phyloP scores from a whole-genome alignment of 2,113 vertebrate genomes.

The Actenoides lindsayi region DNA sequence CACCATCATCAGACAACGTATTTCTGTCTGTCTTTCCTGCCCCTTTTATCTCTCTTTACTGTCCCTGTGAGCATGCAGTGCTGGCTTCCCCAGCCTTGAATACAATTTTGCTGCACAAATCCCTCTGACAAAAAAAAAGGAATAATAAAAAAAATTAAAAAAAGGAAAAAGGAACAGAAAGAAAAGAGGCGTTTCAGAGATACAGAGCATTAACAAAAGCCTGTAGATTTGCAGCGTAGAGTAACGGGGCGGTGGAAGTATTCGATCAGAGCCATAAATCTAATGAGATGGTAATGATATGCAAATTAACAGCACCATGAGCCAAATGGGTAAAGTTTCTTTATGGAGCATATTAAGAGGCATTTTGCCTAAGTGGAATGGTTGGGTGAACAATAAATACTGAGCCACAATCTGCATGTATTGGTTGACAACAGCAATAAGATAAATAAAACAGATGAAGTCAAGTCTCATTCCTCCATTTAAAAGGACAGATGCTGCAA shows the following conservation, averaged over 20 bases:
- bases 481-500: neutral
- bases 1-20: fast-evolving
- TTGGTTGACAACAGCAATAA: neutral
- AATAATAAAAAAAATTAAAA: neutral
- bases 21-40: neutral
- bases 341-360: slow-evolving; percentile 75
- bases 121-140: neutral
- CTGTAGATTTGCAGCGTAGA: neutral
- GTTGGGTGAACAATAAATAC: slow-evolving; percentile 80
- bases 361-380: slow-evolving; percentile 68
- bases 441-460: slow-evolving; percentile 47
- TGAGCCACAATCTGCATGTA: slow-evolving; percentile 38
- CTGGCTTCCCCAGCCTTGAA: neutral
- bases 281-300: slow-evolving; percentile 83
- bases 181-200: neutral
- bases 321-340: slow-evolving; percentile 78
- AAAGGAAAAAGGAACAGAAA: neutral
- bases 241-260: neutral
- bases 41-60: neutral
- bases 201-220: slow-evolving; percentile 25
- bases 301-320: slow-evolving; percentile 79
- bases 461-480: neutral
- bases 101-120: neutral
- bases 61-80: neutral
- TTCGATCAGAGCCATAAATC: slow-evolving; percentile 62